Conservation (phyloP, 2,888 invertebrate genomes). For the Dilophus febrilis region DNA sequence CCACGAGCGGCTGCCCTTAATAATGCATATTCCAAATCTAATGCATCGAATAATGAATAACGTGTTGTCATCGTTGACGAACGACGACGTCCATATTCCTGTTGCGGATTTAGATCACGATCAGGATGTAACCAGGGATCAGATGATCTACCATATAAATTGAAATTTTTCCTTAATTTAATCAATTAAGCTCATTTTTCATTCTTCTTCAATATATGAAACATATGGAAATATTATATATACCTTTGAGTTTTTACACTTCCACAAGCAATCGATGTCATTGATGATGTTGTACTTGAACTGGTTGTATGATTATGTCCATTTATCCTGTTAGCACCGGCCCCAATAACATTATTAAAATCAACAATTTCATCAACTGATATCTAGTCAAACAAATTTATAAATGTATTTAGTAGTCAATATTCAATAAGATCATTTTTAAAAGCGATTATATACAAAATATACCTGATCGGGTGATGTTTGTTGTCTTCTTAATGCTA, state of each 20-base stretch:
- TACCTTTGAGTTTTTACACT: conserved; percentile 26
- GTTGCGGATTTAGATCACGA: conserved; percentile 16
- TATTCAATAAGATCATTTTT: too few relatives aligned
- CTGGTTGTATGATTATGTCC: conserved; percentile 35
- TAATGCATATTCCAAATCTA: conserved; percentile 52
- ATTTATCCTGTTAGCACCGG: conserved; percentile 21
- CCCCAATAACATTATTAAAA: conserved; percentile 29
- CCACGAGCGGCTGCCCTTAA: conserved; percentile 50
- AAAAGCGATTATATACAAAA: not conserved
- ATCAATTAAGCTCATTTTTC: too few relatives aligned
- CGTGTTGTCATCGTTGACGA: conserved; percentile 43
- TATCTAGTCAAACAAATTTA: conserved; percentile 14
- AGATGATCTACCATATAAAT: conserved; percentile 13
- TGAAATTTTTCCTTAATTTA: not conserved
- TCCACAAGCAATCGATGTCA: conserved; percentile 33
- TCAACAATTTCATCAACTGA: conserved; percentile 32
- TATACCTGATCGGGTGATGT: conserved; percentile 23
- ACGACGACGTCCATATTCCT: conserved; percentile 30
- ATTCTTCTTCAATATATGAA: too few relatives aligned
- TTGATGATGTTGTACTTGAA: conserved; percentile 40
- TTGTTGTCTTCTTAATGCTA: conserved; percentile 30
- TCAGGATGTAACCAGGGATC: conserved; percentile 31
- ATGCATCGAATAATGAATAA: conserved; percentile 51
- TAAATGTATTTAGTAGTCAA: too few relatives aligned
- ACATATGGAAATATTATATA: not conserved